Conservation (phyloP, 2,113 vertebrate species). For the Clarias gariepinus region DNA sequence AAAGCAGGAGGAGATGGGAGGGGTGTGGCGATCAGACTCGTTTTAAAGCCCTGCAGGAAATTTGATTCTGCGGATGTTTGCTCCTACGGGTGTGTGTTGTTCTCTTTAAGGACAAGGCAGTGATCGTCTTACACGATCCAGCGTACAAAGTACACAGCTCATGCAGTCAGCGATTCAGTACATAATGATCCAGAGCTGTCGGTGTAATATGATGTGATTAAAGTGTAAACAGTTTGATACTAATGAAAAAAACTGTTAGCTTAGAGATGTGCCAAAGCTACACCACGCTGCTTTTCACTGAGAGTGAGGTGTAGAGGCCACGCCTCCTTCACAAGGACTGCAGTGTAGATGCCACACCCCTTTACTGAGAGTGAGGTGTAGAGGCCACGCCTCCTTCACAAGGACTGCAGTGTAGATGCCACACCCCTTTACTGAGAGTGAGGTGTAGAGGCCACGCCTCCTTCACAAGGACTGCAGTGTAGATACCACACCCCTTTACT, state of each 20-base stretch:
- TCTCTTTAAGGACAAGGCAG: background rate
- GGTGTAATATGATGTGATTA: background rate
- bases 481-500: background rate
- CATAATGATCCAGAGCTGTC: background rate
- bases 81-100: background rate
- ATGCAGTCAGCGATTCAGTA: background rate
- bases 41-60: constrained; percentile 29
- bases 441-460: background rate
- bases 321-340: background rate
- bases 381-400: background rate
- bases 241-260: background rate
- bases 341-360: background rate
- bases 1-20: background rate
- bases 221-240: background rate
- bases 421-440: background rate
- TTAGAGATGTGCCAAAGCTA: background rate
- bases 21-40: background rate
- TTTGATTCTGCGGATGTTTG: constrained; percentile 9
- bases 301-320: background rate
- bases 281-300: too few relatives aligned
- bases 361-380: background rate
- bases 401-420: background rate
- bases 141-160: background rate
- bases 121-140: background rate
- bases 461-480: background rate